Base-by-base conservation (phyloP, 2,888 invertebrate species). In the Drosophila sordidula region DNA sequence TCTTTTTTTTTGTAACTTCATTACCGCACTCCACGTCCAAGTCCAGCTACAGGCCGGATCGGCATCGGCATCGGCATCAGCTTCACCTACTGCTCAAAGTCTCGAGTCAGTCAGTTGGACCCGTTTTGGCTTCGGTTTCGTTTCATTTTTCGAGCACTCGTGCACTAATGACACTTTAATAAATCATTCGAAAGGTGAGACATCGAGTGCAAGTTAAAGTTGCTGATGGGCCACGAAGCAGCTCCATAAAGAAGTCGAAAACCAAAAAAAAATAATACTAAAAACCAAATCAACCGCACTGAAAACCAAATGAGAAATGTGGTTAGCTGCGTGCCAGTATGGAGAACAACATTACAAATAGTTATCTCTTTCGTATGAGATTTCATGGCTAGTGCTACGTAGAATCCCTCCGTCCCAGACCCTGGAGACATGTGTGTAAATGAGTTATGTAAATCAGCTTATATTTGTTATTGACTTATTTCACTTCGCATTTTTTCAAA, bases 121-220 rank as follows among this genome's bases (percentile, higher is more conserved):
- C 59, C 55, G 64, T 70, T 55, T 68, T 49, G 65, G 69, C 57
- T 78, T 88, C 83, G 85, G 89, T 84, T 79, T 86, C 85, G 87
- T 89, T 86, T 86, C 79, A 86, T 89, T 85, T 84, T 75, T 85
- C 78, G 70, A 80, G 62, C 81, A 76, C 79, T 87, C 82, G 90
- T 80, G 86, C 85, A 87, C 90, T 90, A 90, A 90, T 90, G 90
- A 90, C 91, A 90, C 89, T 83, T 89, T 83, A 91, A 90, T 90
- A 90, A 90, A 90, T 90, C 90, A 90, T 90, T 90, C 79, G 90
- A 90, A 90, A 91, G 91, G 91, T 91, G 90, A 90, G 91, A 91
- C 90, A 81, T 84, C 73, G 89, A 82, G 84, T 84, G 90, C 88
- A 86, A 89, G 87, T 75, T 79, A 88, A 81, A 66, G 87, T 80